Evolutionary conservation across 2,113 vertebrate genomes (phyloP).

Genomic region (Hydrolagus affinis): DNA sequence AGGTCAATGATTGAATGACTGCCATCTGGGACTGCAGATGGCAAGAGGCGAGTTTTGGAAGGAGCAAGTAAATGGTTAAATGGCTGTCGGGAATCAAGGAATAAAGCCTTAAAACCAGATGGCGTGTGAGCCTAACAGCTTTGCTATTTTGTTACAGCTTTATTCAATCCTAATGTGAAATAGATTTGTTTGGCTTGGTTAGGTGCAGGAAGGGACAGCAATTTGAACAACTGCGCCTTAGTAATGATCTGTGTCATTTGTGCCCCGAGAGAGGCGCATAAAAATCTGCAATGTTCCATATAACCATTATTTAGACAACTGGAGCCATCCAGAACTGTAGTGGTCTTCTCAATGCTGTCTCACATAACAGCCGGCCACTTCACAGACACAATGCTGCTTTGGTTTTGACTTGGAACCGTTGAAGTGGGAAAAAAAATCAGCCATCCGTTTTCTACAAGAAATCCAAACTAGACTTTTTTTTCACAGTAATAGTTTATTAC

Average conservation of each 20-base stretch:
- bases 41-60: background rate
- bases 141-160: no score
- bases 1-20: background rate
- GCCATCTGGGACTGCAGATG: background rate
- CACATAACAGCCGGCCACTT: background rate
- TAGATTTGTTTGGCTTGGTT: no score
- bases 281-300: background rate
- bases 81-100: background rate
- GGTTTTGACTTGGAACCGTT: background rate
- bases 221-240: background rate
- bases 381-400: background rate
- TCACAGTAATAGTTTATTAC: slow-evolving; percentile 66
- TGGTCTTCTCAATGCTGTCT: no score
- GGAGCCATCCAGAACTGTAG: no score
- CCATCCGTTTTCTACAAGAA: background rate
- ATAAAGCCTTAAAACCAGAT: background rate
- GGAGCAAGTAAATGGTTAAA: background rate
- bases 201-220: background rate
- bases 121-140: background rate
- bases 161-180: background rate
- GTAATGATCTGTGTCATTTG: background rate
- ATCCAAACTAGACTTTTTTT: slow-evolving; percentile 2
- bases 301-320: background rate
- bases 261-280: background rate
- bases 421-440: background rate